Conservation (phyloP, 2,888 invertebrate species). For the Eremobia ochroleuca region DNA sequence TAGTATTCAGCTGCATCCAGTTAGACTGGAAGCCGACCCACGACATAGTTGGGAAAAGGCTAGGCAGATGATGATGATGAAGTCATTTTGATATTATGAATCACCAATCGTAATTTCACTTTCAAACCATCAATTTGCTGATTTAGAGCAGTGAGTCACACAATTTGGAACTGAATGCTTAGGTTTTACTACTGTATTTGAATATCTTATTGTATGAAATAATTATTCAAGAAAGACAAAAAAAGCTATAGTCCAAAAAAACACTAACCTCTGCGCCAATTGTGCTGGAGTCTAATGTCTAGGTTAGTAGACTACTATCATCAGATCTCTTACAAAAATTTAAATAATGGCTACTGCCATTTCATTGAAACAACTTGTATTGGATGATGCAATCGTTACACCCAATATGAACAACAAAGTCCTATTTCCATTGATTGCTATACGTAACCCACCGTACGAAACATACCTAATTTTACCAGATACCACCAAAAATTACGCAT, state of each 20-base stretch:
- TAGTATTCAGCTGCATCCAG: too few relatives aligned
- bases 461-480: slow-evolving; percentile 43
- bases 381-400: slow-evolving; percentile 26
- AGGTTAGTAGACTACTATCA: background rate
- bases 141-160: background rate
- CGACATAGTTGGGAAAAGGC: too few relatives aligned
- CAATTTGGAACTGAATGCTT: background rate
- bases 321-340: background rate
- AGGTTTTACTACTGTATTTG: background rate
- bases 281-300: background rate
- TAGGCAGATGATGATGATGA: too few relatives aligned
- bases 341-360: background rate
- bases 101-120: background rate
- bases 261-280: background rate
- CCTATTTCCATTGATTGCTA: slow-evolving; percentile 20
- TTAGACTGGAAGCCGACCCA: too few relatives aligned
- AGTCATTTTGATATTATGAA: background rate
- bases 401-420: slow-evolving; percentile 6
- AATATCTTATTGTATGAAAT: background rate
- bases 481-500: slow-evolving; percentile 76
- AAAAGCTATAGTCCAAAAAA: background rate
- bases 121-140: background rate
- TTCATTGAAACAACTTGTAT: slow-evolving; percentile 1
- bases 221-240: background rate
- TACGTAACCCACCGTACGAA: slow-evolving; percentile 14